Conservation (phyloP, 2,113 vertebrate genomes). For the Lasiurus borealis region DNA sequence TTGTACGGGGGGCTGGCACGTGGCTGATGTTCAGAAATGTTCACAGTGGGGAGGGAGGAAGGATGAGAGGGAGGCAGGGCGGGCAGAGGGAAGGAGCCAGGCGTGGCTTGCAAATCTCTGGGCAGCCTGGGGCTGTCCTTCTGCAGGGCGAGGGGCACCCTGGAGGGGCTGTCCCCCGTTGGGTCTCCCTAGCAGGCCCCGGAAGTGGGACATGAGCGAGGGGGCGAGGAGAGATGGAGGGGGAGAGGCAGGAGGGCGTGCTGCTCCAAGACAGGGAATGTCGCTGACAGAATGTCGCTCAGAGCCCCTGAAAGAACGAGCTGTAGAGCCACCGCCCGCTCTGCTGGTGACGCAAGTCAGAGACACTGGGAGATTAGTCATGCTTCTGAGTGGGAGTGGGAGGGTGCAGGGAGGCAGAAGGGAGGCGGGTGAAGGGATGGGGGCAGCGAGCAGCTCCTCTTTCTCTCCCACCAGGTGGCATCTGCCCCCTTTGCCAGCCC, state of each 20-base stretch:
- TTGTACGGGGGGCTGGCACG: background rate
- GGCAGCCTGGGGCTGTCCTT: background rate
- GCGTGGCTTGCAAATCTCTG: background rate
- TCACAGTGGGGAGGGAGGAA: background rate
- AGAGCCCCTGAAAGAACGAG: constrained; percentile 76
- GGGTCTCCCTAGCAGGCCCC: background rate
- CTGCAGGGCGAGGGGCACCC: background rate
- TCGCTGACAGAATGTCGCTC: constrained; percentile 79
- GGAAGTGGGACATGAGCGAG: constrained; percentile 26
- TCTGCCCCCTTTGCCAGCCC: background rate
- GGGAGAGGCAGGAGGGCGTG: constrained; percentile 58
- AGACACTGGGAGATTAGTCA: constrained; percentile 81
- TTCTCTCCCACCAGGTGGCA: constrained; percentile 16
- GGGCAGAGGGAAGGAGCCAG: background rate
- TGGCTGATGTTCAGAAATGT: background rate
- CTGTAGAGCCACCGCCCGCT: constrained; percentile 67
- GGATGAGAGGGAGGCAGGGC: background rate
- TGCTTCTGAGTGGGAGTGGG: constrained; percentile 80
- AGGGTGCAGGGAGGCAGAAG: constrained; percentile 71
- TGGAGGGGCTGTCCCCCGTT: background rate
- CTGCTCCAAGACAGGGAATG: constrained; percentile 66
- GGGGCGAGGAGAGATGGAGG: constrained; percentile 55
- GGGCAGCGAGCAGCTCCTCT: background rate
- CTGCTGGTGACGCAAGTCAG: constrained; percentile 75
- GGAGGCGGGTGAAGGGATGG: background rate